Conservation (phyloP, 2,113 vertebrate species). For the Sterrhoptilus dennistouni region DNA sequence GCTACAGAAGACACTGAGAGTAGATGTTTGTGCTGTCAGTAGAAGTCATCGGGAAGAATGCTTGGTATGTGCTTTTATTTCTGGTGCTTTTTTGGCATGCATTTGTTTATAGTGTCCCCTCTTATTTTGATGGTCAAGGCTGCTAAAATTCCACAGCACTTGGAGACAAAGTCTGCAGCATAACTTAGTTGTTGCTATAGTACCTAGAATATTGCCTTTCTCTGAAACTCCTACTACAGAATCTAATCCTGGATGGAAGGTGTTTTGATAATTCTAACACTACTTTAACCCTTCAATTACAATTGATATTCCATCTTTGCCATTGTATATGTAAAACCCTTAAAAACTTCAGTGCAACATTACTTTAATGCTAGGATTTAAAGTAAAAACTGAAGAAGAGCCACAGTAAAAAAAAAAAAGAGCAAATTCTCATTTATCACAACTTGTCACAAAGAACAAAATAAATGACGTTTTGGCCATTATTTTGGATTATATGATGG, state of each 20-base stretch:
- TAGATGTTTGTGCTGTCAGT: conserved; percentile 77
- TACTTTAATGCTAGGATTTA: background rate
- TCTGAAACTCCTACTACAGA: background rate
- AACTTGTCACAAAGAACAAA: background rate
- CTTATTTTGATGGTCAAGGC: background rate
- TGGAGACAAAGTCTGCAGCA: background rate
- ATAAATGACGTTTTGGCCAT: rapidly evolving
- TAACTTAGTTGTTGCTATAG: background rate
- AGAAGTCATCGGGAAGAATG: conserved; percentile 73
- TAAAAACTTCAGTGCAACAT: background rate
- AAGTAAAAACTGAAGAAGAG: background rate
- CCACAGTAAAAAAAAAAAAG: background rate
- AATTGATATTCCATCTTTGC: background rate
- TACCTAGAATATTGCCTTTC: background rate
- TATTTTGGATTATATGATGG: background rate
- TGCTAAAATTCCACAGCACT: background rate
- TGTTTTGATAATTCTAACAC: background rate
- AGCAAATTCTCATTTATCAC: background rate
- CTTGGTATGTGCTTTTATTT: conserved; percentile 70
- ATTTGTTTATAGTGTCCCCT: background rate
- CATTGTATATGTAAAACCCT: background rate
- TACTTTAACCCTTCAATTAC: background rate
- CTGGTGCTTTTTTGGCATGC: background rate
- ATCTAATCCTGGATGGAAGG: background rate
- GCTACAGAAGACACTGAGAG: conserved; percentile 78